A percentile compares a stretch with the other conserved stretches of the same genome.
Evolutionary conservation across 53 echinoderm and acorn worm species (phyloP).

Genomic region (Zoroaster sp.): DNA sequence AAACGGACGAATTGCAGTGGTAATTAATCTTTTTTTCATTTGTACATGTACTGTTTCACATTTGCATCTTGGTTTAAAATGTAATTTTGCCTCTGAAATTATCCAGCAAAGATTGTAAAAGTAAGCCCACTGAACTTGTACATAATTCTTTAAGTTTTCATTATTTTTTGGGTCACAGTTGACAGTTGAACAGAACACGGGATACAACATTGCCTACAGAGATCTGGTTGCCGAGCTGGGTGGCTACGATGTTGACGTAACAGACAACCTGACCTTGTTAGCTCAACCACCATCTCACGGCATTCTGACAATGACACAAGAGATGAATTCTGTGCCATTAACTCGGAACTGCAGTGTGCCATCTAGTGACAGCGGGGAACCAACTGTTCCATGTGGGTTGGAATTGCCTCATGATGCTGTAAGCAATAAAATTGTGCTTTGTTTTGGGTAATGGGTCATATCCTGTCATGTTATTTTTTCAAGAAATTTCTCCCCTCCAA

Average conservation of each 20-base stretch:
- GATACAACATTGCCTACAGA: slow-evolving; percentile 30
- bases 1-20: slow-evolving; percentile 12
- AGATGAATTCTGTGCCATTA: not conserved
- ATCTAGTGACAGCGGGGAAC: not conserved
- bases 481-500: not conserved
- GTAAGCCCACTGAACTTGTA: too few species aligned
- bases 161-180: not conserved
- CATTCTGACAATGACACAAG: not conserved
- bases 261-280: slow-evolving; percentile 18
- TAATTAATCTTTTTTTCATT: not conserved
- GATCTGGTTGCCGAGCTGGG: slow-evolving; percentile 34
- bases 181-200: slow-evolving; percentile 31
- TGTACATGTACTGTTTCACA: not conserved
- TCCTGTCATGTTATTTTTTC: not conserved
- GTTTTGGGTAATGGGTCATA: not conserved
- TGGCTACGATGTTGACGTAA: slow-evolving; percentile 55
- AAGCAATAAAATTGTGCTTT: not conserved
- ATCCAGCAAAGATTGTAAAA: not conserved
- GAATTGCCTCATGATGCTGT: not conserved
- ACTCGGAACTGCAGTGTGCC: not conserved
- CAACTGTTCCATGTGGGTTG: slow-evolving; percentile 23
- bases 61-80: not conserved
- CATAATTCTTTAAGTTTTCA: not conserved
- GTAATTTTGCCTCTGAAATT: not conserved
- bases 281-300: slow-evolving; percentile 22